These are phyloP conservation scores for Buathra laborator DNA, from an alignment of 2,888 invertebrate species.

Conservation along the genomic window DNA sequence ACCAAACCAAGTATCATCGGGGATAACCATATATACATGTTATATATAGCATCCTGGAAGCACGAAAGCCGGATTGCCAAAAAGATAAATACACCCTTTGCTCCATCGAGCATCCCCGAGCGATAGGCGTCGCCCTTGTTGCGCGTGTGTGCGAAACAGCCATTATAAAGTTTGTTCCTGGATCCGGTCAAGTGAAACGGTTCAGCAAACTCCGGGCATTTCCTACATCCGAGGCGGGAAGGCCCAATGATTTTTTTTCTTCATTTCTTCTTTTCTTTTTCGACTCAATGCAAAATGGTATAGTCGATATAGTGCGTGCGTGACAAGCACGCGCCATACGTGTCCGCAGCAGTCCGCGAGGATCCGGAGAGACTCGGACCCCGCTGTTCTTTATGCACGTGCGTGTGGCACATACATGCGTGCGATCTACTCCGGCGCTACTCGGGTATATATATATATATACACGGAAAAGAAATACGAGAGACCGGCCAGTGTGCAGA, in stretches of 20 bases:
- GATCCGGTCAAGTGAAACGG: constrained; percentile 41
- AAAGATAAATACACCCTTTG: constrained; percentile 46
- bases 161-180: constrained; percentile 27
- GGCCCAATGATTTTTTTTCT: constrained; percentile 2
- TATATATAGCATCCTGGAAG: constrained; percentile 42
- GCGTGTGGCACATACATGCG: not conserved
- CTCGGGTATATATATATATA: not conserved
- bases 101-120: not conserved
- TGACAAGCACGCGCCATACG: constrained; percentile 35
- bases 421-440: not conserved
- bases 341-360: constrained; percentile 13
- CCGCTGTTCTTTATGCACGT: constrained; percentile 6
- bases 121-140: not conserved
- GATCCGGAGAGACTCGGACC: not conserved
- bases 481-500: constrained; percentile 63
- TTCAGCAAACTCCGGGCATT: constrained; percentile 32
- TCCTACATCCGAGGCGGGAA: not conserved
- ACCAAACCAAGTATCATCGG: constrained; percentile 17
- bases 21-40: constrained; percentile 5
- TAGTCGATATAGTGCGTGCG: constrained; percentile 21
- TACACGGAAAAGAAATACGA: constrained; percentile 39
- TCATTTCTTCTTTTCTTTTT: constrained; percentile 5
- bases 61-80: constrained; percentile 40
- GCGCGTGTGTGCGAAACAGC: not conserved
- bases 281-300: not conserved